phyloP scores from a whole-genome alignment of 2,888 invertebrate species.

The Brachycybe producta region DNA sequence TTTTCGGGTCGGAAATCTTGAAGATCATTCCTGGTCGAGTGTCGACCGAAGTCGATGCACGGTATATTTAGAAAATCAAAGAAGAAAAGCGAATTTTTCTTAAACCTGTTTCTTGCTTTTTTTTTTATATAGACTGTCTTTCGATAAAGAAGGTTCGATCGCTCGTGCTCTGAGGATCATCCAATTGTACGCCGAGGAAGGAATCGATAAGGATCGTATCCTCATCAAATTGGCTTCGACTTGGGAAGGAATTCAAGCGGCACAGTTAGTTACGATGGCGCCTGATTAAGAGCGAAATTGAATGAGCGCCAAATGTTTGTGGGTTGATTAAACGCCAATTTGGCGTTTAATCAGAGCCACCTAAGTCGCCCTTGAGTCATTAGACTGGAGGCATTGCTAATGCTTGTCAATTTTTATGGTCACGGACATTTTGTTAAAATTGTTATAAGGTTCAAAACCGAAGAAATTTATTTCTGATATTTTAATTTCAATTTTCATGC shows the following conservation, averaged over 20 bases:
- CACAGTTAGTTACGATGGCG: constrained; percentile 62
- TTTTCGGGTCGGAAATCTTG: constrained; percentile 93
- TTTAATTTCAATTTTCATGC: no score
- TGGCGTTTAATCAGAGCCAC: neutral
- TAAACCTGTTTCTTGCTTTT: neutral
- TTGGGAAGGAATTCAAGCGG: constrained; percentile 99
- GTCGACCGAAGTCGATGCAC: constrained; percentile 91
- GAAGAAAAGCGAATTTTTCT: neutral
- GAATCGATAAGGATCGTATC: constrained; percentile 80
- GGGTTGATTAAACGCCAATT: neutral
- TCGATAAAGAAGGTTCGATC: constrained; percentile 82
- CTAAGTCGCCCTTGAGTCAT: no score
- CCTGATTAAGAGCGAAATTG: neutral
- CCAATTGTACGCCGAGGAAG: constrained; percentile 72
- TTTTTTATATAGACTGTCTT: constrained; percentile 57
- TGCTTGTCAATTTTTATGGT: no score
- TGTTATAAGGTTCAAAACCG: no score
- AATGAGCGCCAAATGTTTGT: no score
- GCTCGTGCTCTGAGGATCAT: constrained; percentile 79
- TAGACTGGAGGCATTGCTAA: no score
- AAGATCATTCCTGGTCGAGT: constrained; percentile 95
- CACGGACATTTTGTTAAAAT: no score
- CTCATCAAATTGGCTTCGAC: constrained; percentile 96
- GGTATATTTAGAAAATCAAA: constrained; percentile 40
- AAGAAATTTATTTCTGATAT: no score